phyloP scores from a whole-genome alignment of 2,797 vertebrate species.

The Gallinago nigripennis region DNA sequence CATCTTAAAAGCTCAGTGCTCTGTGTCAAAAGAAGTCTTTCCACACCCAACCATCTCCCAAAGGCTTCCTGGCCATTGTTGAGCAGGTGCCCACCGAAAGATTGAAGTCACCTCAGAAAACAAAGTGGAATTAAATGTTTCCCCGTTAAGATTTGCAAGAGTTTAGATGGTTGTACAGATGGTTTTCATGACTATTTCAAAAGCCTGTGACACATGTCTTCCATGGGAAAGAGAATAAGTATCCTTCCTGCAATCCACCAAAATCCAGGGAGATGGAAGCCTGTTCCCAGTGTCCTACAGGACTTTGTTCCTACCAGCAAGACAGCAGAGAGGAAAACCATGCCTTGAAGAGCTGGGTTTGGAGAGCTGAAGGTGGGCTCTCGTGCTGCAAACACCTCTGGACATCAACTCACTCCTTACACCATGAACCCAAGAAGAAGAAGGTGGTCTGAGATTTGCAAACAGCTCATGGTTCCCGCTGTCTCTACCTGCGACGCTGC shows the following conservation, averaged over 20 bases:
- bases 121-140: constrained; percentile 18
- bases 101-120: neutral
- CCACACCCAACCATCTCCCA: neutral
- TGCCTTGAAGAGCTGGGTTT: neutral
- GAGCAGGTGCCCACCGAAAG: neutral
- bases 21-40: neutral
- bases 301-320: neutral
- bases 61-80: neutral
- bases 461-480: neutral
- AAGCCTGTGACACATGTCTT: neutral
- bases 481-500: neutral
- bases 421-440: neutral
- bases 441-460: neutral
- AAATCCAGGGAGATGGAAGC: neutral
- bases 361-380: neutral
- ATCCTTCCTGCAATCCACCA: neutral
- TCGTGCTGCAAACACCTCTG: neutral
- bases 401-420: neutral
- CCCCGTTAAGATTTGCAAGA: neutral
- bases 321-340: neutral
- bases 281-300: neutral
- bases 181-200: neutral
- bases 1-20: neutral
- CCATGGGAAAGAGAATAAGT: neutral
- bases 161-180: neutral